Evolutionary conservation across 2,888 invertebrate species (phyloP), one percentile per base, ranked within the genome.

Genomic region (Synanthedon myopaeformis): DNA sequence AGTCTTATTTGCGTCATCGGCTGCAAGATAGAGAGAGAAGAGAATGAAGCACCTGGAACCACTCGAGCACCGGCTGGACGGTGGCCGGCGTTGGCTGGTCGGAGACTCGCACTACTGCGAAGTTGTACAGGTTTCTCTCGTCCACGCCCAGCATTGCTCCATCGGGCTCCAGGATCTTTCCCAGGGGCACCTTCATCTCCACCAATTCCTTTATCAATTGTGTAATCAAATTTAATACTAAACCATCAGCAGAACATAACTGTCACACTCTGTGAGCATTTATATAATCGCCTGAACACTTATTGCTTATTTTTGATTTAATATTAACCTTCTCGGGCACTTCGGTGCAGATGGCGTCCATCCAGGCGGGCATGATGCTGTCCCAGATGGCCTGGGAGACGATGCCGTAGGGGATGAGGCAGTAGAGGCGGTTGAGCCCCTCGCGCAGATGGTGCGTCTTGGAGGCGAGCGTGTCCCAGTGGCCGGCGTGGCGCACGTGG

Each of bases 291-390:
- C 23, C 23, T 23, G 23, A 23, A 23, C 23, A 23, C 35, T 28
- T 8, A 28, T 28, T 8, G 6, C 8, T 8, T 28, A 28, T 28
- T 8, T 35, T 8, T 10, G 10, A 10, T 10, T 35, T 3, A 35
- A 6, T 8, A 35, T 35, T 8, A 10, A 80, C 97, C 74, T 96
- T 94, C 74, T 96, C 95, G 0, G 95, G 95, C 0, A 96, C 95
- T 71, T 96, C 96, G 57, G 94, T 94, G 52, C 95, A 95, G 61
- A 99, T 96, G 0, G 98, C 96, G 79, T 98, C 98, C 93, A 99
- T 94, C 99, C 99, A 99, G 66, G 96, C 94, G 0, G 99, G 99
- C 96, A 99, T 99, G 19, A 99, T 96, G 74, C 94, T 94, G 74
- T 98, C 96, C 99, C 99, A 99, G 55, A 97, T 96, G 69, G 97